Evolutionary conservation across 2,797 vertebrate genomes (phyloP).

Genomic region (Chrysocyon brachyurus): DNA sequence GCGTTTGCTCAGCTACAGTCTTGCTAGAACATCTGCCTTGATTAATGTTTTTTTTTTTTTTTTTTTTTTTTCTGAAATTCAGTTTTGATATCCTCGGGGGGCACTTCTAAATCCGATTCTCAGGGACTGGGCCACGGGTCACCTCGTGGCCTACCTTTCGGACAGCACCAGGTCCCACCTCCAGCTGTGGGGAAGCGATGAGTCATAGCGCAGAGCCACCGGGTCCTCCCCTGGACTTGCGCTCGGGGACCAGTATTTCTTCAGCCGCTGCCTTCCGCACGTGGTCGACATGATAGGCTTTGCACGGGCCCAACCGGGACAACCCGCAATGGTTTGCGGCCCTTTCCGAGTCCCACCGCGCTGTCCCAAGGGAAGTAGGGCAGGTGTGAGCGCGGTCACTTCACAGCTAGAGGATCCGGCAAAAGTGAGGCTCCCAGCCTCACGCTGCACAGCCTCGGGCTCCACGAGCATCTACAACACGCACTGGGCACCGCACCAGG

Average conservation of each 20-base stretch:
- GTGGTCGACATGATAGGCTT: background rate
- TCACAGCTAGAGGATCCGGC: background rate
- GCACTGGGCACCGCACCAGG: background rate
- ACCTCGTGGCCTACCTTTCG: background rate
- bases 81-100: background rate
- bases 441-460: background rate
- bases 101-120: background rate
- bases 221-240: slow-evolving; percentile 17
- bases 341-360: background rate
- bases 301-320: slow-evolving; percentile 30
- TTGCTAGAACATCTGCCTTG: background rate
- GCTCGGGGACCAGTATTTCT: background rate
- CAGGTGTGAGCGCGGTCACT: background rate
- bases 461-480: background rate
- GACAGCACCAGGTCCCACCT: background rate
- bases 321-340: background rate
- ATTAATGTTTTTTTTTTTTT: background rate
- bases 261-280: background rate
- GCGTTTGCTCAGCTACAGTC: background rate
- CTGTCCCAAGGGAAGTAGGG: background rate
- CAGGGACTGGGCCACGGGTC: background rate
- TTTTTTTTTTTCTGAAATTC: background rate
- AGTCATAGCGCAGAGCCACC: background rate
- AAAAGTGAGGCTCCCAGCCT: background rate
- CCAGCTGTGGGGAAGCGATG: background rate